Conservation (phyloP, 2,888 invertebrate species). For the Carterocephalus palaemon region DNA sequence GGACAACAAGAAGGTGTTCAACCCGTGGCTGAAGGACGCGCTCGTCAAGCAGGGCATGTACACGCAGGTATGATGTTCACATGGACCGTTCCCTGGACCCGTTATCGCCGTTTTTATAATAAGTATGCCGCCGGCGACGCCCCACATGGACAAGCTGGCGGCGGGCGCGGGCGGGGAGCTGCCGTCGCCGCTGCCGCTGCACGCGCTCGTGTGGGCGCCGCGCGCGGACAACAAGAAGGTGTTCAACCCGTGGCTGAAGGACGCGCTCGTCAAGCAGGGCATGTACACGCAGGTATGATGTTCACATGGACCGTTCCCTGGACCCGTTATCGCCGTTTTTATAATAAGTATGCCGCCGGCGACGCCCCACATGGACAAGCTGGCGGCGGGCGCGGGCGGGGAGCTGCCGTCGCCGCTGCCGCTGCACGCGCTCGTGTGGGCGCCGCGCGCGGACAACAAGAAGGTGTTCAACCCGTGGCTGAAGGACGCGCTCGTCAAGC, state of each 20-base stretch:
- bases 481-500: slow-evolving; percentile 93
- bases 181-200: slow-evolving; percentile 84
- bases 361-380: slow-evolving; percentile 89
- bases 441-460: slow-evolving; percentile 88
- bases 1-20: slow-evolving; percentile 88
- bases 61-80: slow-evolving; percentile 82
- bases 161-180: slow-evolving; percentile 82
- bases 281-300: slow-evolving; percentile 87
- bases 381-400: slow-evolving; percentile 83
- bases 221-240: slow-evolving; percentile 89
- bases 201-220: slow-evolving; percentile 94
- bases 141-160: slow-evolving; percentile 90
- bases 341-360: slow-evolving; percentile 93
- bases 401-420: slow-evolving; percentile 84
- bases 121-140: slow-evolving; percentile 92
- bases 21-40: slow-evolving; percentile 94
- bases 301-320: no score
- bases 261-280: slow-evolving; percentile 93
- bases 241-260: slow-evolving; percentile 93
- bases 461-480: slow-evolving; percentile 93
- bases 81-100: no score
- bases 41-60: slow-evolving; percentile 94
- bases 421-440: slow-evolving; percentile 93
- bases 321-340: slow-evolving; percentile 81
- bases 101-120: slow-evolving; percentile 84